phyloP scores from a whole-genome alignment of 2,888 invertebrate species.

The Aromia moschata region DNA sequence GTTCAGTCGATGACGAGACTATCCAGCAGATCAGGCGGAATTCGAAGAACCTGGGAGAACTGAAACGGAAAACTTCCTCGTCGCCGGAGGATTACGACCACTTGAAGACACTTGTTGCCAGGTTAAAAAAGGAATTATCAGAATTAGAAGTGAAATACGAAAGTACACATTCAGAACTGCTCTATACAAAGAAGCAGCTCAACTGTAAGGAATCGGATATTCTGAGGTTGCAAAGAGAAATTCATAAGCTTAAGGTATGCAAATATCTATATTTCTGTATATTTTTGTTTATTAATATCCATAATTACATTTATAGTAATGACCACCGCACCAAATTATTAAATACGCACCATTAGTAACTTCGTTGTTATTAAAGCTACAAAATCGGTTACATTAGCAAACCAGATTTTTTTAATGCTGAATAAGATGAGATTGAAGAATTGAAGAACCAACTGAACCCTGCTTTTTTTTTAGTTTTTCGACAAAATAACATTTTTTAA shows the following conservation, averaged over 20 bases:
- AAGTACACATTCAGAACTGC: constrained; percentile 67
- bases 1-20: constrained; percentile 50
- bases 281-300: background rate
- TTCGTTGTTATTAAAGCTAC: no score
- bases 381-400: no score
- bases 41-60: constrained; percentile 51
- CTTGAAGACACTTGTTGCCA: constrained; percentile 59
- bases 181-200: constrained; percentile 66
- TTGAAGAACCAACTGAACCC: no score
- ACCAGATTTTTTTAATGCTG: no score
- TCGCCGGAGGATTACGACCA: constrained; percentile 58
- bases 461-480: no score
- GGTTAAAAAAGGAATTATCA: constrained; percentile 63
- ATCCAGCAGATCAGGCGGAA: constrained; percentile 52
- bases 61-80: constrained; percentile 47
- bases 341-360: no score
- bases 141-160: constrained; percentile 65
- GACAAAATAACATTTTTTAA: no score
- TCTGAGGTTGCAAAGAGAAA: constrained; percentile 71
- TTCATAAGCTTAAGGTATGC: constrained; percentile 75
- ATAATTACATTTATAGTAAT: no score
- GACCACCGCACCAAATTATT: no score
- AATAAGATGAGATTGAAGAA: no score
- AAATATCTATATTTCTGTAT: background rate
- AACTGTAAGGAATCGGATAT: constrained; percentile 69